Percentiles rank a stretch among this genome's conserved stretches.
These are phyloP conservation scores for Andrena cerasifolii DNA, from an alignment of 1,140 invertebrate species.

Conservation along the genomic window DNA sequence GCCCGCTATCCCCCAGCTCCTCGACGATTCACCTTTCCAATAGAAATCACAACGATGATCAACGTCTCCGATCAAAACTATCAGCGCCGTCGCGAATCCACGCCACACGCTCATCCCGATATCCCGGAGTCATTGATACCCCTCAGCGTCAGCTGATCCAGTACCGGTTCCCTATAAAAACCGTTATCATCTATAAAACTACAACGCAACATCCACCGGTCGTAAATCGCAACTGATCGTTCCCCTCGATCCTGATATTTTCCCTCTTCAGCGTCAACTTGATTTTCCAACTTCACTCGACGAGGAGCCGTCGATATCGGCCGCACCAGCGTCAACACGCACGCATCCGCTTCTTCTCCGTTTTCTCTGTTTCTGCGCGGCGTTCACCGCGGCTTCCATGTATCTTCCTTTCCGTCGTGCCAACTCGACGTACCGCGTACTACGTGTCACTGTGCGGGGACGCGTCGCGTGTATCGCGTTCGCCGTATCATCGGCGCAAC, in stretches of 20 bases:
- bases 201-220: no score
- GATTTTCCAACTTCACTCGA: conserved; percentile 7
- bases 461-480: conserved; percentile 12
- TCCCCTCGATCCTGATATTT: neutral
- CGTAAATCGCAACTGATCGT: neutral
- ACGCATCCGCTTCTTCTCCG: neutral
- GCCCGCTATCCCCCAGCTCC: no score
- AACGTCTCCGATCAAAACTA: no score
- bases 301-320: neutral
- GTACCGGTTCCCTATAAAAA: no score
- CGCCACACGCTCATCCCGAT: no score
- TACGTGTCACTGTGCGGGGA: conserved; percentile 14
- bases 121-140: no score
- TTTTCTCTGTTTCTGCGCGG: conserved; percentile 14
- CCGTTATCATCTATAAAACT: no score
- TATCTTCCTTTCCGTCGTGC: conserved; percentile 11
- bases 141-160: no score
- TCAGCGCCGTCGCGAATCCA: no score
- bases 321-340: neutral
- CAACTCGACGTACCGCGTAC: conserved; percentile 20
- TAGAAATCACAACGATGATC: no score
- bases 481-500: conserved; percentile 1
- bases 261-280: neutral
- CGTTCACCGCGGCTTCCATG: conserved; percentile 11
- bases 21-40: neutral